Base-by-base conservation (phyloP, 2,888 invertebrate species). In the Acrobasis repandana region DNA sequence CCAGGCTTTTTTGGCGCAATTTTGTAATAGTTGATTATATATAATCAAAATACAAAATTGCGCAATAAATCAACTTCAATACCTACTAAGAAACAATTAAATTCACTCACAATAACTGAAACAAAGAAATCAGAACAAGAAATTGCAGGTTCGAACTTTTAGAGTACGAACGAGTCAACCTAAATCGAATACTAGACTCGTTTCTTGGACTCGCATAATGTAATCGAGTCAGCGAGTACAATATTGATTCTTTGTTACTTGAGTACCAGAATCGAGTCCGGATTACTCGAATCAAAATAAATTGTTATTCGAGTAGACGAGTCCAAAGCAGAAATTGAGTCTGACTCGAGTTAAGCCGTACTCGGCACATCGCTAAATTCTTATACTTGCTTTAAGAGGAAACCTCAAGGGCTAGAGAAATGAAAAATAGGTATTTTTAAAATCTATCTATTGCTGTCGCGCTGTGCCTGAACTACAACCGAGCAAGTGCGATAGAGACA, bases 181-280 rank as follows among this genome's bases (percentile, higher is more conserved):
- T 56, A 33, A 56, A 56, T 61, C 56, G 61, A 38, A 61, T 56
- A 61, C 56, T 38, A 56, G 61, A 56, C 61, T 56, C 56, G 48
- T 56, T 36, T 61, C 56, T 61, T 56, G 61, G 56, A 56, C 56
- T 61, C 56, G 56, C 56, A 61, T 43, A 61, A 60, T 57, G 46
- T 49, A 60, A 60, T 48, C 52, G 48, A 54, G 52, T 51, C 47
- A 43, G 52, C 56, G 33, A 56, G 50, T 50, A 52, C 49, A 54
- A 56, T 16, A 56, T 61, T 56, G 63, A 58, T 58, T 63, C 58
- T 63, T 63, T 58, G 56, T 61, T 58, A 61, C 61, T 63, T 58
- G 61, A 56, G 56, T 63, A 63, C 57, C 50, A 61, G 61, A 63
- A 63, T 61, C 61, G 61, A 63, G 61, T 61, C 63, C 61, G 63